Evolutionary conservation across 2,113 vertebrate genomes (phyloP).

Genomic region (Odontophorus gujanensis): DNA sequence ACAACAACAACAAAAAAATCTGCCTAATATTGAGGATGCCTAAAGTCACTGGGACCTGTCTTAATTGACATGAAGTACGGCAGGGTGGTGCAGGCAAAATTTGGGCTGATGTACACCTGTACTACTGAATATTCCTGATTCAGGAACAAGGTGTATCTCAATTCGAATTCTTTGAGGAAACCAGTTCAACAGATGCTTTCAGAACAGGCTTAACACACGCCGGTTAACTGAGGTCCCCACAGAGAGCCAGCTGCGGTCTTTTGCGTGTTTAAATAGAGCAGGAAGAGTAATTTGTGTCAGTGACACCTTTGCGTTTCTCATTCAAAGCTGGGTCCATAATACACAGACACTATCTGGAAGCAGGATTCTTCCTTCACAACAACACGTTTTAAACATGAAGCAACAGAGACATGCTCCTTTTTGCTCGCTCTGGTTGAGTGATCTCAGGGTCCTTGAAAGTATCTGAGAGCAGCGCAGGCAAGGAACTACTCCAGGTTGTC

Average conservation of each 20-base stretch:
- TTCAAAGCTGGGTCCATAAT: slow-evolving; percentile 34
- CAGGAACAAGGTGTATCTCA: not conserved
- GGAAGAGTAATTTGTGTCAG: not conserved
- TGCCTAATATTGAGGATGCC: not conserved
- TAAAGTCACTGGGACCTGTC: not conserved
- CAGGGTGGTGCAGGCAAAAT: not conserved
- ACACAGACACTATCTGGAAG: not conserved
- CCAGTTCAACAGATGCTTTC: not conserved
- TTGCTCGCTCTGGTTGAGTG: not conserved
- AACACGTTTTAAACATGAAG: not conserved
- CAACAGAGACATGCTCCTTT: not conserved
- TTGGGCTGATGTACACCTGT: not conserved
- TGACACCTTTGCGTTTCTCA: not conserved
- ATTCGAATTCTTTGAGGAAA: not conserved
- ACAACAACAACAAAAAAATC: not conserved
- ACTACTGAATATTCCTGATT: not conserved
- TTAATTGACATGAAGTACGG: not conserved
- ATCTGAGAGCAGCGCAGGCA: not conserved
- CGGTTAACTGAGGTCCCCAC: not conserved
- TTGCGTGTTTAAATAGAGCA: not conserved
- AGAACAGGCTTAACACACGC: not conserved
- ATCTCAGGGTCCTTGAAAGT: not conserved
- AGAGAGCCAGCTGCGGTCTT: not conserved
- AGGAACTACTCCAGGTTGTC: not conserved
- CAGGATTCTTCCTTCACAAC: not conserved